Conservation (phyloP, 2,797 vertebrate genomes). For the Sebastes itinus region DNA sequence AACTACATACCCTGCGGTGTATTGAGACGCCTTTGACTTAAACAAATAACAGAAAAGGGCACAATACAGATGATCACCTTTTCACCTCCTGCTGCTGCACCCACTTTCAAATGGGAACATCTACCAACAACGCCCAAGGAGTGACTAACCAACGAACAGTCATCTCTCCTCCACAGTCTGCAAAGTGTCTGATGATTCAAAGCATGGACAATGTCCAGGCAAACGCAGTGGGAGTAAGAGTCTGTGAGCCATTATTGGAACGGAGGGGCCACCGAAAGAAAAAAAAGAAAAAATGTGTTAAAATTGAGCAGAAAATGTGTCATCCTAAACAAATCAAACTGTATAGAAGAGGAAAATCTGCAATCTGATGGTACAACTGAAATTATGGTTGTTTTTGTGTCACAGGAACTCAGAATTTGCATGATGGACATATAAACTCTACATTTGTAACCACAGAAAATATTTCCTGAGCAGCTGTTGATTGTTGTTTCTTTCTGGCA, state of each 20-base stretch:
- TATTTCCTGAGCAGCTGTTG: not conserved
- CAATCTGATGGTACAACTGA: not conserved
- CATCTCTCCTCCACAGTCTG: slow-evolving; percentile 29
- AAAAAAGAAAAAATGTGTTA: not conserved
- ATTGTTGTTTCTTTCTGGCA: not conserved
- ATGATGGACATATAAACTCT: not conserved
- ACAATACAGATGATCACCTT: slow-evolving; percentile 15
- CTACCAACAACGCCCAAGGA: slow-evolving; percentile 51
- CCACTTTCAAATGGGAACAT: slow-evolving; percentile 22
- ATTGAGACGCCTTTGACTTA: not conserved
- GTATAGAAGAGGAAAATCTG: not conserved
- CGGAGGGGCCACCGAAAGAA: slow-evolving; percentile 16
- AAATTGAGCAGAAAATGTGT: not conserved
- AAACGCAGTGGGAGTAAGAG: slow-evolving; percentile 24
- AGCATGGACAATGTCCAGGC: slow-evolving; percentile 43
- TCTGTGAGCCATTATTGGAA: slow-evolving; percentile 15
- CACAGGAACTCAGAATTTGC: not conserved
- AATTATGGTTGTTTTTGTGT: not conserved
- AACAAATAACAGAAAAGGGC: not conserved
- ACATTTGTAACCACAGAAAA: not conserved
- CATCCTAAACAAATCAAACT: not conserved
- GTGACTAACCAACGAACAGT: slow-evolving; percentile 57
- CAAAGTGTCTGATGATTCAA: slow-evolving; percentile 60
- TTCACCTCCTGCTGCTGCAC: slow-evolving; percentile 51
- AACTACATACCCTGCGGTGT: no score